Percentiles rank a stretch among this genome's conserved stretches.
phyloP scores from a whole-genome alignment of 1,140 invertebrate genomes.

The Temnothorax curvispinosus region DNA sequence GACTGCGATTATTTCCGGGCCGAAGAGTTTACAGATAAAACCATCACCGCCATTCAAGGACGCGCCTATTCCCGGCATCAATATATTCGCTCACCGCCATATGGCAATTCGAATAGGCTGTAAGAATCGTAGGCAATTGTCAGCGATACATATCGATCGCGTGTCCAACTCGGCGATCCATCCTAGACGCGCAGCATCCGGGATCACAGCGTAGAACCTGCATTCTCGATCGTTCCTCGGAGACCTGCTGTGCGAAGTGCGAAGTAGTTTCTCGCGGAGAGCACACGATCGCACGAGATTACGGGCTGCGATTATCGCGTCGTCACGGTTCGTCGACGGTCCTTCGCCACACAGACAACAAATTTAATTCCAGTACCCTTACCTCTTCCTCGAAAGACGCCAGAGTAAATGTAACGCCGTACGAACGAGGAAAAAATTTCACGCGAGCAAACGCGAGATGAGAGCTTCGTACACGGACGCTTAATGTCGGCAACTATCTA shows the following conservation, averaged over 20 bases:
- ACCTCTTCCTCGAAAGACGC: slow-evolving; percentile 34
- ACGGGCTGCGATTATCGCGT: not conserved
- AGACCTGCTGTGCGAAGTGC: not conserved
- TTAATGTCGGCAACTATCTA: slow-evolving; percentile 20
- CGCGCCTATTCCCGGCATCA: slow-evolving; percentile 29
- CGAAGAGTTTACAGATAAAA: slow-evolving; percentile 32
- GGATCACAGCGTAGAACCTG: not conserved
- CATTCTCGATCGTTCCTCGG: not conserved
- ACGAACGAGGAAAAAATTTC: slow-evolving; percentile 6
- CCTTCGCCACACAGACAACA: not conserved
- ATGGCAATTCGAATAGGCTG: not conserved
- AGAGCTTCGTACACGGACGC: slow-evolving; percentile 10
- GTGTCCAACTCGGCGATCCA: not conserved
- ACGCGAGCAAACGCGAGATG: slow-evolving; percentile 7
- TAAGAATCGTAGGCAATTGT: not conserved
- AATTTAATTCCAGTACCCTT: not conserved
- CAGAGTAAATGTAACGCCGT: slow-evolving; percentile 19
- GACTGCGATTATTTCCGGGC: slow-evolving; percentile 24
- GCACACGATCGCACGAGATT: not conserved
- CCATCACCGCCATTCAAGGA: slow-evolving; percentile 31
- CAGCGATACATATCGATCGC: not conserved
- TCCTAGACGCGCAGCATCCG: not conserved
- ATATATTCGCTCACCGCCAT: slow-evolving; percentile 16
- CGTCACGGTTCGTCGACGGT: not conserved
- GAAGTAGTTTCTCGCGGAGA: not conserved